These are phyloP conservation scores for Periphyllus acericola DNA, from an alignment of 2,888 invertebrate species.

Conservation along the genomic window DNA sequence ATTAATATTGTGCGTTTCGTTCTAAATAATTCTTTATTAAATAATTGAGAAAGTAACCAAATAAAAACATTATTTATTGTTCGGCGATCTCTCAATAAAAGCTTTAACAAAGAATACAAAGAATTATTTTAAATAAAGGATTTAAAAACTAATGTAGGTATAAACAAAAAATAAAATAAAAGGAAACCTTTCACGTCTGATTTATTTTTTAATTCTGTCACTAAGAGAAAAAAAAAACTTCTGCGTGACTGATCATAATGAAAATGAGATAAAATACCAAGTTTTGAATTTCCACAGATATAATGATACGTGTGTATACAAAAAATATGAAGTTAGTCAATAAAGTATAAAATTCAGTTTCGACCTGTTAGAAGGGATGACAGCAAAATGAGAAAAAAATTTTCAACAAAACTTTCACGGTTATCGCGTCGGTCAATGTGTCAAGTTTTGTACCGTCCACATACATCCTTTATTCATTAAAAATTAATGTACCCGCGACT, in stretches of 20 bases:
- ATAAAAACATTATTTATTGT: conserved; percentile 3
- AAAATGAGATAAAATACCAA: conserved; percentile 34
- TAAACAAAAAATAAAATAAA: not conserved
- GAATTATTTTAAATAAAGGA: conserved; percentile 22
- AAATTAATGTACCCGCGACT: not conserved
- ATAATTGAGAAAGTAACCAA: conserved; percentile 9
- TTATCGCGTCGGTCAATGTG: conserved; percentile 10
- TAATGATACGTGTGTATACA: not conserved
- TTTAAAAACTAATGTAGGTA: not conserved
- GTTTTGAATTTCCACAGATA: not conserved
- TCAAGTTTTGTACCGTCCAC: not conserved
- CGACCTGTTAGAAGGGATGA: not conserved
- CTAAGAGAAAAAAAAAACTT: not conserved
- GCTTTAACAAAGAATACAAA: not conserved
- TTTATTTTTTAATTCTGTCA: conserved; percentile 10
- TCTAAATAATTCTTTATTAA: not conserved
- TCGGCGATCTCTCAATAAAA: not conserved
- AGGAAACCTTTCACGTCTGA: not conserved
- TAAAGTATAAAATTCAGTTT: conserved; percentile 17
- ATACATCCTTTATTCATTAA: not conserved
- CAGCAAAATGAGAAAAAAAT: not conserved
- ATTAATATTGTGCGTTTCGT: not conserved
- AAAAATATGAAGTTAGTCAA: conserved; percentile 6
- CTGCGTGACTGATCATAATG: conserved; percentile 27
- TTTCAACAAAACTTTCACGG: conserved; percentile 22